These are phyloP conservation scores for Oreochromis niloticus DNA, from an alignment of 2,113 vertebrate species.

Conservation along the genomic window DNA sequence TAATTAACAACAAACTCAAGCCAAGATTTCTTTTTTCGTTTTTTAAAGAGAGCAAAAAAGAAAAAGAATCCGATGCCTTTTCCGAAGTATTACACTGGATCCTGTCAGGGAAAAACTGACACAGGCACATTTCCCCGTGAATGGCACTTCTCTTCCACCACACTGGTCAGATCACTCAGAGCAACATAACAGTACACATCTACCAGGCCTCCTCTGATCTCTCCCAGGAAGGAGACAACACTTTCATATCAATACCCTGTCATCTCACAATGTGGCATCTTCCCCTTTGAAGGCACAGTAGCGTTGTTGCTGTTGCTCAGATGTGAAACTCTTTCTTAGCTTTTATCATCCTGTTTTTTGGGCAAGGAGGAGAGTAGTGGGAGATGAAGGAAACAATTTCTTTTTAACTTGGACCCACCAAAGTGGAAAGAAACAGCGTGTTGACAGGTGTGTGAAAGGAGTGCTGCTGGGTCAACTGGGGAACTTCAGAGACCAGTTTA, in stretches of 20 bases:
- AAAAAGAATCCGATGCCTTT: neutral
- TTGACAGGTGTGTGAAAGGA: constrained; percentile 62
- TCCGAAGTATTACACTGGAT: neutral
- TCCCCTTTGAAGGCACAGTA: constrained; percentile 68
- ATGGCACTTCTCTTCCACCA: constrained; percentile 38
- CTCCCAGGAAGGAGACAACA: constrained; percentile 55
- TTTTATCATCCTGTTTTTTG: constrained; percentile 69
- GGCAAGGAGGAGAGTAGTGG: constrained; percentile 37
- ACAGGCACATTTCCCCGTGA: neutral
- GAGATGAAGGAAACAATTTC: constrained; percentile 58
- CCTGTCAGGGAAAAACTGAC: neutral
- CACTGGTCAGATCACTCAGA: constrained; percentile 62
- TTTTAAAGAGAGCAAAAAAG: rapidly evolving
- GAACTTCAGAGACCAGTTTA: constrained; percentile 52
- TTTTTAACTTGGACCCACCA: constrained; percentile 64
- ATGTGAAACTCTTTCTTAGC: constrained; percentile 56
- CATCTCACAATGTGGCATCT: constrained; percentile 64
- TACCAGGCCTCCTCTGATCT: constrained; percentile 63
- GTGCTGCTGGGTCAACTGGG: constrained; percentile 54
- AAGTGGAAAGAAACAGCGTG: constrained; percentile 46
- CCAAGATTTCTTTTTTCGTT: neutral
- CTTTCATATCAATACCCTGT: constrained; percentile 64
- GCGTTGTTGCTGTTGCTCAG: constrained; percentile 63
- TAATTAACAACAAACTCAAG: neutral
- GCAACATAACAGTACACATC: constrained; percentile 41